phyloP scores from a whole-genome alignment of 2,797 vertebrate genomes.

The Anomalospiza imberbis region DNA sequence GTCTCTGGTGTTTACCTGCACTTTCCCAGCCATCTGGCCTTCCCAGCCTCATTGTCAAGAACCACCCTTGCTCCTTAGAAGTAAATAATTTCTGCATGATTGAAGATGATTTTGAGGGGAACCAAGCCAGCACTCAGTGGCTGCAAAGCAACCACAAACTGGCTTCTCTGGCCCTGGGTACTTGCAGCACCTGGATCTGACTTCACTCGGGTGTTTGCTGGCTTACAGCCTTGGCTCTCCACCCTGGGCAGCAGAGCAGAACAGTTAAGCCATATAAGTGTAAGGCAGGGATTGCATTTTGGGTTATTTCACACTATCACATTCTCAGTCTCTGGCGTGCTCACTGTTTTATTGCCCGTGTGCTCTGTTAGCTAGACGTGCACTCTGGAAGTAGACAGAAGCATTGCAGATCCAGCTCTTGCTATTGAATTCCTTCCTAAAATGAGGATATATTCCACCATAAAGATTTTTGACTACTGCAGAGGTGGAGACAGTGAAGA shows the following conservation, averaged over 20 bases:
- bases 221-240: background rate
- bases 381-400: background rate
- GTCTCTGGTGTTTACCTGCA: background rate
- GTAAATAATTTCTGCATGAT: background rate
- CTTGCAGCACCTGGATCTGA: accelerated
- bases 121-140: background rate
- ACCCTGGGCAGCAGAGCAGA: background rate
- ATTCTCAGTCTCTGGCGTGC: background rate
- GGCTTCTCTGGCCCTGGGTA: background rate
- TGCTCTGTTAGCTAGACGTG: background rate
- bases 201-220: background rate
- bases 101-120: background rate
- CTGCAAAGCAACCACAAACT: background rate
- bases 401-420: background rate
- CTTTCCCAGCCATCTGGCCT: background rate
- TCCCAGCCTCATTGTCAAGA: background rate
- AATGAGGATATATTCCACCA: background rate
- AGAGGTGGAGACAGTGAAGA: background rate
- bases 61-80: background rate
- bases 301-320: background rate
- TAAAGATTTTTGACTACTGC: background rate
- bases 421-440: background rate
- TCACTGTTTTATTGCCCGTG: background rate
- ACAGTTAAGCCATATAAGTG: background rate
- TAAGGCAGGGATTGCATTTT: background rate